These are phyloP conservation scores for Aporophyla nigra DNA, from an alignment of 2,888 invertebrate species.

Conservation along the genomic window DNA sequence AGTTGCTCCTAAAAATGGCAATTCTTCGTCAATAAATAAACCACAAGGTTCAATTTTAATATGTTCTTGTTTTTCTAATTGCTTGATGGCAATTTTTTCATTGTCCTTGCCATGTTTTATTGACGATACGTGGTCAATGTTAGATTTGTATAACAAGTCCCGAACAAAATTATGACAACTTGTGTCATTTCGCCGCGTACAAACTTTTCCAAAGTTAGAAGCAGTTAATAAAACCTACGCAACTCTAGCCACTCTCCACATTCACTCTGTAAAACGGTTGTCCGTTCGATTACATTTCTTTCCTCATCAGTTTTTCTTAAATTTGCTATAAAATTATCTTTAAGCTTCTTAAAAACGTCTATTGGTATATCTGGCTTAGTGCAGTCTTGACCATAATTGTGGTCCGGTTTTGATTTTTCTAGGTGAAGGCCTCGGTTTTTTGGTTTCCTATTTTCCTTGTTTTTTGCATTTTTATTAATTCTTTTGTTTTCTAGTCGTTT, in stretches of 20 bases:
- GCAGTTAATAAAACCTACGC: constrained; percentile 25
- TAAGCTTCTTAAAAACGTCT: constrained; percentile 16
- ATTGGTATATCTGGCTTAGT: constrained; percentile 10
- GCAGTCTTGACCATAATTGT: constrained; percentile 25
- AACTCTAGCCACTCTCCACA: constrained; percentile 21
- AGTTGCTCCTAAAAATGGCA: constrained; percentile 2
- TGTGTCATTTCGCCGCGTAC: constrained; percentile 17
- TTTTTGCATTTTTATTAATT: constrained; percentile 15
- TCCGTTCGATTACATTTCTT: constrained; percentile 12
- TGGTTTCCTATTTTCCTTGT: constrained; percentile 4
- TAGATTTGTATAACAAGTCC: constrained; percentile 4
- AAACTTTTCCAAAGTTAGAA: constrained; percentile 21
- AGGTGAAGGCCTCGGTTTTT: not conserved
- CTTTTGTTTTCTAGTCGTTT: not conserved
- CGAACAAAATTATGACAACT: constrained; percentile 1
- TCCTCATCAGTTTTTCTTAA: not conserved
- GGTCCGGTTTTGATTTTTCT: constrained; percentile 3
- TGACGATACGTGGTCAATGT: constrained; percentile 13
- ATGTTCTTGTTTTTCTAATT: not conserved
- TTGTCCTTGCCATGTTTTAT: constrained; percentile 24
- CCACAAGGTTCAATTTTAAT: constrained; percentile 12
- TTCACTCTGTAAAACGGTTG: constrained; percentile 16
- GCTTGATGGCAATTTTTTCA: constrained; percentile 16
- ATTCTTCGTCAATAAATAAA: constrained; percentile 1
- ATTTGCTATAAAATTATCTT: constrained; percentile 5